These are phyloP conservation scores for Ceratosolen solmsi DNA, from an alignment of 1,140 invertebrate species.

Conservation along the genomic window DNA sequence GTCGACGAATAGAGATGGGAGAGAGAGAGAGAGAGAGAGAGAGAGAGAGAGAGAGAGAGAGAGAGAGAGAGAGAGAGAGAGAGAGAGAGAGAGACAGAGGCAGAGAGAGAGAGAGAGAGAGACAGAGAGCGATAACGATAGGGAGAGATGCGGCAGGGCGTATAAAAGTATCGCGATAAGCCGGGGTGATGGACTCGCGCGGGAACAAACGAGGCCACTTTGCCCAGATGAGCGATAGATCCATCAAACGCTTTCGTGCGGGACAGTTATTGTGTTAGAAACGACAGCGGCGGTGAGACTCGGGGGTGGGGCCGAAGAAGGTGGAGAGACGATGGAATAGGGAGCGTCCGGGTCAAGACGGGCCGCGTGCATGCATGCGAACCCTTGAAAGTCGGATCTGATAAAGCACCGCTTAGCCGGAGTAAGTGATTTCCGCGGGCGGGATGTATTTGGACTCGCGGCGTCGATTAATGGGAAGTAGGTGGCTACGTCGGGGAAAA, in stretches of 20 bases:
- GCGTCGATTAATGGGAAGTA: constrained; percentile 14
- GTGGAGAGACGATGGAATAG: not conserved
- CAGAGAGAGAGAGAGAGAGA: too few relatives aligned
- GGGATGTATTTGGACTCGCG: constrained; percentile 35
- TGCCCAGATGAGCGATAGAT: constrained; percentile 15
- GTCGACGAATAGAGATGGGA: too few relatives aligned
- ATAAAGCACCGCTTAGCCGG: constrained; percentile 15
- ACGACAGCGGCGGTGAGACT: too few relatives aligned
- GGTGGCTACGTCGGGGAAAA: not conserved
- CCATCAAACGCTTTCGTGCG: constrained; percentile 37
- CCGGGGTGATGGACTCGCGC: not conserved
- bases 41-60: too few relatives aligned
- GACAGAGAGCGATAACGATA: too few relatives aligned
- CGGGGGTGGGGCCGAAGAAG: not conserved
- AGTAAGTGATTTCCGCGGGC: constrained; percentile 47
- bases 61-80: too few relatives aligned
- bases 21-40: too few relatives aligned
- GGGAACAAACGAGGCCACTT: constrained; percentile 23
- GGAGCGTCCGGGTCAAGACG: not conserved
- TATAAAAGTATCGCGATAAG: too few relatives aligned
- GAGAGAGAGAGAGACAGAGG: too few relatives aligned
- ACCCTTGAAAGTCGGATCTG: constrained; percentile 7
- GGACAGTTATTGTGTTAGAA: constrained; percentile 11
- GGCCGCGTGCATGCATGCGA: constrained; percentile 7
- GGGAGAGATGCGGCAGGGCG: too few relatives aligned